These are phyloP conservation scores for Melanotaenia duboulayi DNA, from an alignment of 2,113 vertebrate genomes.

Conservation along the genomic window DNA sequence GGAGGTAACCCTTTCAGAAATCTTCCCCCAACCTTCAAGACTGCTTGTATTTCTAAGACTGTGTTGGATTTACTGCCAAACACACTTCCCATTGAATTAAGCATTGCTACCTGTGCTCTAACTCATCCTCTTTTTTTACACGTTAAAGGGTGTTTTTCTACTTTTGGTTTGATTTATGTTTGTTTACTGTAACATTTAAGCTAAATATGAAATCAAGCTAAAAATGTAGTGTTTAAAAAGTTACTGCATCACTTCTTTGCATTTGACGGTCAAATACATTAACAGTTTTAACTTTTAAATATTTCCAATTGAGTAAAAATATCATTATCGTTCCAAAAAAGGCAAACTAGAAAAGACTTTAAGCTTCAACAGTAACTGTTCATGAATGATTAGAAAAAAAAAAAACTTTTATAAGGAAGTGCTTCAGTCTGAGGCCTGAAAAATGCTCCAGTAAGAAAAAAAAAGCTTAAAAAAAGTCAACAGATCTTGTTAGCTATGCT, in stretches of 20 bases:
- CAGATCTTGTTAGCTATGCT: constrained; percentile 77
- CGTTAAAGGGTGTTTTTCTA: constrained; percentile 12
- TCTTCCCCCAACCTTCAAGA: not conserved
- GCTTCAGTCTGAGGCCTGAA: constrained; percentile 17
- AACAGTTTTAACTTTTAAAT: too few species aligned
- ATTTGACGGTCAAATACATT: too few species aligned
- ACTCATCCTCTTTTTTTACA: constrained; percentile 13
- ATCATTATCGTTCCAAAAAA: too few species aligned
- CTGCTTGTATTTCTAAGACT: constrained; percentile 21
- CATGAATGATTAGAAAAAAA: constrained; percentile 37
- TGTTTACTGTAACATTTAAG: constrained; percentile 30
- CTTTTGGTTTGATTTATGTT: constrained; percentile 2
- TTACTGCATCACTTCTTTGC: too few species aligned
- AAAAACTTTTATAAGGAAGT: constrained; percentile 1
- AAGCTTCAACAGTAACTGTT: constrained; percentile 15
- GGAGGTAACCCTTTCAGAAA: constrained; percentile 18
- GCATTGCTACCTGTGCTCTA: constrained; percentile 26
- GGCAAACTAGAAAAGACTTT: too few species aligned
- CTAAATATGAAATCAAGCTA: constrained; percentile 2
- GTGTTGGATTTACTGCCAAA: constrained; percentile 36
- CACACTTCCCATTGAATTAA: constrained; percentile 61
- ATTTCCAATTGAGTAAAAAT: too few species aligned
- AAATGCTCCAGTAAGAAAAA: constrained; percentile 47
- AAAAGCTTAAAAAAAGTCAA: constrained; percentile 76
- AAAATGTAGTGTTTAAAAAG: too few species aligned